Evolutionary conservation across 2,888 invertebrate genomes (phyloP), one percentile per base, ranked within the genome.

Genomic region (Boloria selene): DNA sequence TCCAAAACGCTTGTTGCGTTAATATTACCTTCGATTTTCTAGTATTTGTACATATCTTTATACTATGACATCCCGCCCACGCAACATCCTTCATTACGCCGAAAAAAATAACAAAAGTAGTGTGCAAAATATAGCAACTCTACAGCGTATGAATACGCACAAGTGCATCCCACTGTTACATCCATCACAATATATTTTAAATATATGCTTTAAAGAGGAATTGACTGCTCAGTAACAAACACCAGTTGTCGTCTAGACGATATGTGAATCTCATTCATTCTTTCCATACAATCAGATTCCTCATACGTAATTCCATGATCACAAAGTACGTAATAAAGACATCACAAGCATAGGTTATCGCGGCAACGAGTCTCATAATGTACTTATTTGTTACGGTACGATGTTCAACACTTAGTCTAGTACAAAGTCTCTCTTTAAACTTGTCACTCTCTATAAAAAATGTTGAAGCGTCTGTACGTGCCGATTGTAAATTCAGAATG

Each of bases 361-460:
- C 80, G 83, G 81, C 84, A 73, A 82, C 76, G 89, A 91, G 91
- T 90, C 89, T 90, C 91, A 90, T 85, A 79, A 82, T 87, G 90
- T 90, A 89, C 88, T 89, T 90, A 89, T 71, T 71, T 60, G 59
- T 67, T 69, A 73, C 65, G 65, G 71, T 62, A 61, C 86, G 85
- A 80, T 82, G 83, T 81, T 83, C 77, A 84, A 85, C 79, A 81
- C 81, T 87, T 89, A 89, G 89, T 82, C 81, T 88, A 90, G 90
- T 90, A 88, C 88, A 90, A 90, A 84, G 90, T 92, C 92, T 92
- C 92, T 92, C 91, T 92, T n/a, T 83, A 86, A 82, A 85, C 84
- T 85, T 82, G 85, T 85, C 85, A 90, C 92, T 90, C 90, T 92
- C 91, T 92, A 90, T 83, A 87, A 85, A 88, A 79, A 77, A 82